Evolutionary conservation across 2,113 vertebrate genomes (phyloP), one percentile per base, ranked within the genome.

Genomic region (Etheostoma spectabile): DNA sequence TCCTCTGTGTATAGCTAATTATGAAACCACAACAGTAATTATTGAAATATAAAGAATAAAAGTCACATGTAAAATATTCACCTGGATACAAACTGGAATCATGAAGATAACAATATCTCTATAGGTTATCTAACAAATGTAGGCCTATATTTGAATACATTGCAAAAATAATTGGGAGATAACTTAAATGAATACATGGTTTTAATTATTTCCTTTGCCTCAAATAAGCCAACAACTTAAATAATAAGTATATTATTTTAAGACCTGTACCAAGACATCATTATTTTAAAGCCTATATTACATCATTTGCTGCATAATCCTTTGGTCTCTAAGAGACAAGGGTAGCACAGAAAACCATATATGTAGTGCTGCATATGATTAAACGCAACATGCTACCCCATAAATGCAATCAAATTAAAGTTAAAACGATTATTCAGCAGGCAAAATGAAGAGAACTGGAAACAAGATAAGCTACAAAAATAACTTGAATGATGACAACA

Each of bases 1-100:
- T 46, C n/a, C 2, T 46, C 11, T 45, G 1, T 35, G 6, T 30
- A 10, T 33, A 33, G 10, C 6, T 2, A n/a, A 6, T 18, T 11
- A 21, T 16, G 16, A 52, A 52, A 13, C 13, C 18, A 71, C 18
- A 24, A 46, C 18, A 42, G 22, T 18, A 15, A 45, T 64, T 18
- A n/a, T 11, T 65, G 14, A 65, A 49, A 52, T 19, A 30, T 64
- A 12, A 59, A 45, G 11, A 67, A 78, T 16, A 38, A n/a, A 80
- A 71, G 1, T 14, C 0, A 16, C 63, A 64, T 57, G 13, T 16
- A 56, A 70, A 51, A 35, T 24, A 24, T 35, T n/a, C 15, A 22
- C 6, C 64, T 60, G 15, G 15, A 51, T 42, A 11, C 12, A 55
- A 30, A 52, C 15, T 65, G 19, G 49, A 46, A 57, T 57, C 12